Evolutionary conservation across 1,140 invertebrate species (phyloP), one percentile per base, ranked within the genome.

Genomic region (Hydropsyche tenuis): DNA sequence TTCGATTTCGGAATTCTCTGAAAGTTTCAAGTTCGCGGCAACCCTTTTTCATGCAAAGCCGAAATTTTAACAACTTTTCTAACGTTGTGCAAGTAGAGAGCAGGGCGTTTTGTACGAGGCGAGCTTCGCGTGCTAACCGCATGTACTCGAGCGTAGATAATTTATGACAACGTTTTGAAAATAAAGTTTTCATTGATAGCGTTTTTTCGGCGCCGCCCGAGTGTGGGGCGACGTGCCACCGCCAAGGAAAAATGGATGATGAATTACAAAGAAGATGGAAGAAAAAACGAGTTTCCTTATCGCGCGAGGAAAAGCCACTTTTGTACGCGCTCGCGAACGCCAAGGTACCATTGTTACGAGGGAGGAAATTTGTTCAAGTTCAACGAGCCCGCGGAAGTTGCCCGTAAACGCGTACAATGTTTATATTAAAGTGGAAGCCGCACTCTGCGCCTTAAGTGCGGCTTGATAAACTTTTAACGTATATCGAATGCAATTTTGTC

Each of bases 161-260:
- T 71, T 65, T 66, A 71, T 75, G 73, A 75, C 73, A 75, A 64
- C 23, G 46, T 66, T 64, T 75, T 37, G 30, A 37, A 68, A 72
- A 72, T 75, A 64, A 71, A 71, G 69, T 71, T 75, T 75, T 75
- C 63, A 70, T 71, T 75, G 73, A 75, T 68, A 72, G 46, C 45
- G 63, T 20, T 37, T 37, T 37, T 37, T 37, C 30, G 30, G 30
- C 30, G 30, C 3, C 73, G 22, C 46, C 53, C n/a, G 18, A 69
- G 18, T 22, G 27, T 56, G 53, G 27, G 46, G 22, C 23, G 22
- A 65, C 69, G 46, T 46, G 73, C 73, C 73, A 72, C 45, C 62
- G 27, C 25, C 73, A 75, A 9, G 0, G 69, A 22, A 42, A 30
- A 30, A 56, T 64, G 48, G 69, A 75, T 75, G 73, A 75, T 75